Conservation (phyloP, 2,797 vertebrate genomes). For the Nyctalus aviator region DNA sequence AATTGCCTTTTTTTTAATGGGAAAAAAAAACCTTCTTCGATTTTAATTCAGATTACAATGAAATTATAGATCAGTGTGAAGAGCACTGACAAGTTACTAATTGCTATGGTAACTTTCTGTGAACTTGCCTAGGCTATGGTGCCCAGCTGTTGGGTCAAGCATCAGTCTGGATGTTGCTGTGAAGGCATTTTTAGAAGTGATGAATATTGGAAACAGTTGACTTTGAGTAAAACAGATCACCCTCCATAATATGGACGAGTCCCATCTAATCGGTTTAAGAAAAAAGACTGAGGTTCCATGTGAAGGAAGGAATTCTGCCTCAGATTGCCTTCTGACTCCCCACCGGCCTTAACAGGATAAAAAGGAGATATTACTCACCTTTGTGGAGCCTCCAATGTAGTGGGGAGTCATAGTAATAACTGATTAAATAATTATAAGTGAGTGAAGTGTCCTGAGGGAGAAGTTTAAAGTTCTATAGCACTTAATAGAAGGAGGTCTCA, state of each 20-base stretch:
- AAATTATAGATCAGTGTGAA: background rate
- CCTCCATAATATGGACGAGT: background rate
- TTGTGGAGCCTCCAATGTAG: background rate
- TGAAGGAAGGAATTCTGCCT: background rate
- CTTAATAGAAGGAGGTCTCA: constrained; percentile 9
- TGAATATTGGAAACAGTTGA: background rate
- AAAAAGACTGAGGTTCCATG: background rate
- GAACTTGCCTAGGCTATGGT: background rate
- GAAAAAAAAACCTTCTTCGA: background rate
- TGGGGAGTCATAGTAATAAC: constrained; percentile 22
- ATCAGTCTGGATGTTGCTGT: background rate
- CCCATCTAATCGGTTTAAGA: background rate
- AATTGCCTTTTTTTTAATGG: background rate
- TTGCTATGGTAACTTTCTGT: background rate
- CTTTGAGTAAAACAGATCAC: background rate
- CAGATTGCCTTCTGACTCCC: background rate
- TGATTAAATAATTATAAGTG: constrained; percentile 12
- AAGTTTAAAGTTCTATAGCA: background rate
- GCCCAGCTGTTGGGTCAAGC: background rate
- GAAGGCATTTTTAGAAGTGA: background rate
- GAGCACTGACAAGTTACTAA: background rate
- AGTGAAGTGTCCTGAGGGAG: constrained; percentile 9
- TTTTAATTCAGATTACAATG: background rate
- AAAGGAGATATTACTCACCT: background rate
- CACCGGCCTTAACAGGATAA: background rate